Percentiles rank a stretch among this genome's conserved stretches.
These are phyloP conservation scores for Salmo trutta DNA, from an alignment of 2,797 vertebrate species.

Conservation along the genomic window DNA sequence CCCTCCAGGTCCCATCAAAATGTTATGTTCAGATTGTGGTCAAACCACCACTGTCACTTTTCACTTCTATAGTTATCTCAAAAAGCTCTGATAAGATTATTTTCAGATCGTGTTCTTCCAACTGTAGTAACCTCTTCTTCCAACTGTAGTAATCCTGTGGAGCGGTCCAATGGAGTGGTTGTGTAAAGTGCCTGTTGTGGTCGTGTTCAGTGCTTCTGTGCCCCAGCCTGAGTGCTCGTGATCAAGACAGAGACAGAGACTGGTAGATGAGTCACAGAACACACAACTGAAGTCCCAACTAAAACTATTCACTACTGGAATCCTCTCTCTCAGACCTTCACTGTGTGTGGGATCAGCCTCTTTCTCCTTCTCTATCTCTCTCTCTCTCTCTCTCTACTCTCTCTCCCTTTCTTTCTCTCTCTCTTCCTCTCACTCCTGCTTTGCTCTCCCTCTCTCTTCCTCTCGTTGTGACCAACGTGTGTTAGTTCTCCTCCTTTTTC, in stretches of 20 bases:
- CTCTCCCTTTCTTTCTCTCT: slow-evolving; percentile 24
- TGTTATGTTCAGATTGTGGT: not conserved
- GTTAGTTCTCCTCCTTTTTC: slow-evolving; percentile 34
- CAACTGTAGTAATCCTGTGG: not conserved
- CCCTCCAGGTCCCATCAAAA: slow-evolving; percentile 24
- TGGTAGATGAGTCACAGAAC: not conserved
- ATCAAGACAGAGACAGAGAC: not conserved
- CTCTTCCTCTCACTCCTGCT: not conserved
- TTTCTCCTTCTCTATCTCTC: slow-evolving; percentile 29
- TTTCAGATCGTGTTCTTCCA: not conserved
- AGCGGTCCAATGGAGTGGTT: not conserved
- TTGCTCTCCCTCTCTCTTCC: not conserved
- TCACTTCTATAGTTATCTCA: not conserved
- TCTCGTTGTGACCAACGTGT: slow-evolving; percentile 30
- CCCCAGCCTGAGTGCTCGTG: not conserved
- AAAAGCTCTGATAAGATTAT: not conserved
- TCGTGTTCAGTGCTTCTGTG: not conserved
- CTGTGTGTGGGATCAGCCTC: slow-evolving; percentile 22
- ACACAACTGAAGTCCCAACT: not conserved
- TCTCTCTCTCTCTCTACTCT: not conserved
- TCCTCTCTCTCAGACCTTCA: not conserved
- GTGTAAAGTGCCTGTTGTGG: not conserved
- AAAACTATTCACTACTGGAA: not conserved
- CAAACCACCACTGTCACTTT: not conserved
- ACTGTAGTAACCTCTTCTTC: not conserved